These are phyloP conservation scores for Colostygia pectinataria DNA, from an alignment of 2,888 invertebrate genomes.

Conservation along the genomic window DNA sequence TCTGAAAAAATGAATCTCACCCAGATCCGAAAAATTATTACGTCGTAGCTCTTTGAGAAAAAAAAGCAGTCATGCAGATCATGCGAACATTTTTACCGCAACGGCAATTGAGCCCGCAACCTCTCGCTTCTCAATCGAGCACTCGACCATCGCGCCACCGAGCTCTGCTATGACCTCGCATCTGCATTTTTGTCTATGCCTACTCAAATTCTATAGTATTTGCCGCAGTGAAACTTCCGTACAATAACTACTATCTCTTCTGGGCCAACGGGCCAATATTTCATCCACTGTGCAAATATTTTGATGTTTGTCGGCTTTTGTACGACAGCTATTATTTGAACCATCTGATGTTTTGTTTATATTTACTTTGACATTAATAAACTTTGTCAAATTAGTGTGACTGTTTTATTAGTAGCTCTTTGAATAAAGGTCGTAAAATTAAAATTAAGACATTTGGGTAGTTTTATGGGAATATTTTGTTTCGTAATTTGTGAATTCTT, in stretches of 20 bases:
- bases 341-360: slow-evolving; percentile 53
- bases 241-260: slow-evolving; percentile 2
- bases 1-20: no score
- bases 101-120: no score
- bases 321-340: slow-evolving; percentile 49
- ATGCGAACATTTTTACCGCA: no score
- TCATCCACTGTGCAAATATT: slow-evolving; percentile 77
- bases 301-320: slow-evolving; percentile 67
- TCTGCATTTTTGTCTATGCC: no score
- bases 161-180: no score
- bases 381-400: slow-evolving; percentile 44
- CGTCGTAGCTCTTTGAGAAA: no score
- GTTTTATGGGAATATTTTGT: slow-evolving; percentile 1
- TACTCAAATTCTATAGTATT: not conserved
- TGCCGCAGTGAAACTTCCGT: not conserved
- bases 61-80: no score
- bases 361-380: slow-evolving; percentile 35
- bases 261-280: slow-evolving; percentile 49
- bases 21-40: no score
- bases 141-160: no score
- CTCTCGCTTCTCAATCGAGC: no score
- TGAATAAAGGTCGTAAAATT: slow-evolving; percentile 16
- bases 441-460: slow-evolving; percentile 7
- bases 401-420: slow-evolving; percentile 28
- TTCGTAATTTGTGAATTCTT: slow-evolving; percentile 2